Base-by-base conservation (phyloP, 2,888 invertebrate genomes). In the Synanthedon andrenaeformis region DNA sequence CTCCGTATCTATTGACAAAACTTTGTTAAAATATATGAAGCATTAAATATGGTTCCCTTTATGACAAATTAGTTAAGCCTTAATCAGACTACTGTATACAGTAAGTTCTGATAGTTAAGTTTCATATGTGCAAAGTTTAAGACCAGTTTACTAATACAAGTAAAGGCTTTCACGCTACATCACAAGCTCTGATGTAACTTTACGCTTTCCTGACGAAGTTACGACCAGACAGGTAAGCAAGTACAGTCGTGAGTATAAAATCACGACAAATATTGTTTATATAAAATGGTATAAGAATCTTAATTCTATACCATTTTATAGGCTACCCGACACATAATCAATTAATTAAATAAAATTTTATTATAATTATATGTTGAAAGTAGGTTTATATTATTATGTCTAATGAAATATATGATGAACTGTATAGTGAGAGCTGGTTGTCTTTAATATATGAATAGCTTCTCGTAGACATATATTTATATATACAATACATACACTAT, bases 151-250 rank as follows among this genome's bases (percentile, higher is more conserved):
- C 65, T 64, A 64, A 69, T 66, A 76, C 76, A 76, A 59, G 72
- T 53, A 64, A 76, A 74, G 60, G 72, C 74, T 76, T 73, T 76
- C 62, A 73, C 62, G 55, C 53, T 53, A 59, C 54, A 53, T 53
- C 45, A 13, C 14, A 8, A 13, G 45, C 45, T 45, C 52, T n/a
- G 45, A 45, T 45, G 6, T 45, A 45, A 45, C 45, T 12, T 45
- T 45, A 45, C 45, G 14, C 45, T 45, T 35, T 35, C 52, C 55
- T 53, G 17, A 53, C 17, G 52, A 53, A 54, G 52, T 45, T n/a
- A 51, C 55, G 42, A 52, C 52, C 49, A 51, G 51, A 17, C 50
- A 19, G 42, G 49, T 50, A 50, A 53, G 41, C 42, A 50, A 42
- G 42, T 50, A 50, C 49, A 52, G 41, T 49, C 52, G 49, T 54